These are phyloP conservation scores for Pycnonotus jocosus DNA, from an alignment of 2,113 vertebrate species.

Conservation along the genomic window DNA sequence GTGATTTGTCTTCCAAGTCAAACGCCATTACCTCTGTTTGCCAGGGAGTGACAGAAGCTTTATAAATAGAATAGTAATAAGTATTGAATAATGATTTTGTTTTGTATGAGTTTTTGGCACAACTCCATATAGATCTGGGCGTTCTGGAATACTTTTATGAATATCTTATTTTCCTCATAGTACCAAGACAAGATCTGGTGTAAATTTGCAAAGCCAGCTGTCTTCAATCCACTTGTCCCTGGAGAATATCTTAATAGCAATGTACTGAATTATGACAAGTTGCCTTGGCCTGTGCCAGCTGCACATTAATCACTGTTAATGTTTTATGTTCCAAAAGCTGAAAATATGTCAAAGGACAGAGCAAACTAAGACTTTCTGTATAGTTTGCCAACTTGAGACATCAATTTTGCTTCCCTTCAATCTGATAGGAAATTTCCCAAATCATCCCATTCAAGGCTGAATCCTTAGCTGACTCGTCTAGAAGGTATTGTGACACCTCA, in stretches of 20 bases:
- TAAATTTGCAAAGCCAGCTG: slow-evolving; percentile 26
- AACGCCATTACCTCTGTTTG: slow-evolving; percentile 1
- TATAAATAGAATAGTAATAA: slow-evolving; percentile 34
- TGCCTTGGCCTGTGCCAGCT: background rate
- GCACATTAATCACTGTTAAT: background rate
- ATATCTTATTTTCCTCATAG: background rate
- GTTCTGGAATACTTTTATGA: slow-evolving; percentile 3
- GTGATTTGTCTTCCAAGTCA: slow-evolving; percentile 16
- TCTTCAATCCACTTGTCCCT: background rate
- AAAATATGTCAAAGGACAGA: slow-evolving; percentile 5
- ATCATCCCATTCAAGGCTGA: background rate
- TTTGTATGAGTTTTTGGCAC: slow-evolving; percentile 10
- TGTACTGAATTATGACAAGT: slow-evolving; percentile 1
- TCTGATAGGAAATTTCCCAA: background rate
- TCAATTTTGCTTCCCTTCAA: background rate
- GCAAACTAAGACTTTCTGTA: background rate
- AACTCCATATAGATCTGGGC: background rate
- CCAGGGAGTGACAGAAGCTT: slow-evolving; percentile 11
- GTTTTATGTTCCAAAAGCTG: slow-evolving; percentile 2
- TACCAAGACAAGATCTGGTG: background rate
- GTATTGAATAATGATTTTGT: slow-evolving; percentile 9
- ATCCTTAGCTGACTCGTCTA: background rate
- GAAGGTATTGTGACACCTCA: background rate
- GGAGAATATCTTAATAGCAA: background rate
- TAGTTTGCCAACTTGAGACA: background rate